Conservation (phyloP, 2,797 vertebrate genomes). For the Semotilus atromaculatus region DNA sequence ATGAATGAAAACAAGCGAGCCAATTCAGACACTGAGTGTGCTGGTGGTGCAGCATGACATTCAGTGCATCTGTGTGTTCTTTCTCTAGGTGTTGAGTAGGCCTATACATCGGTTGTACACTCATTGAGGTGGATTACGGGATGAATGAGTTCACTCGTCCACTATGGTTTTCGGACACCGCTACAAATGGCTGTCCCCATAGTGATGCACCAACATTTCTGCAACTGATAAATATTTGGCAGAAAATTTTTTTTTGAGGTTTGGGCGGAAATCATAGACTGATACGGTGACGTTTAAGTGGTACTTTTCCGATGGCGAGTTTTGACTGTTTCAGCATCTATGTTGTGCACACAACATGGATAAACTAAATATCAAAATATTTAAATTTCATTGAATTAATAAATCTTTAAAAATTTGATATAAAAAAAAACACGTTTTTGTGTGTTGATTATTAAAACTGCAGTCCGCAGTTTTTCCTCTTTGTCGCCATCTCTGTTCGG, state of each 20-base stretch:
- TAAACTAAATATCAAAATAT: background rate
- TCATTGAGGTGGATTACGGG: background rate
- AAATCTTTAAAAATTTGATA: background rate
- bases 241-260: background rate
- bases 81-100: background rate
- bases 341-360: background rate
- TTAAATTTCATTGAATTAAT: background rate
- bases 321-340: background rate
- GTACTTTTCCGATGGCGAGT: background rate
- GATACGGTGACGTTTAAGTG: no score
- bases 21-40: background rate
- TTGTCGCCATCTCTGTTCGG: no score
- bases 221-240: background rate
- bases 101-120: background rate
- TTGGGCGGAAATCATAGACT: background rate
- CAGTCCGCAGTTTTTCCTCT: no score
- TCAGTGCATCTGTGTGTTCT: background rate
- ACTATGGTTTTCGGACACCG: background rate
- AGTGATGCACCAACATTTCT: background rate
- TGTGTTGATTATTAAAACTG: background rate
- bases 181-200: background rate
- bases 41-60: background rate
- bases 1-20: background rate
- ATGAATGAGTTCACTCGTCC: background rate
- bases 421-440: background rate